phyloP scores from a whole-genome alignment of 2,888 invertebrate species.

The Auanema sp. region DNA sequence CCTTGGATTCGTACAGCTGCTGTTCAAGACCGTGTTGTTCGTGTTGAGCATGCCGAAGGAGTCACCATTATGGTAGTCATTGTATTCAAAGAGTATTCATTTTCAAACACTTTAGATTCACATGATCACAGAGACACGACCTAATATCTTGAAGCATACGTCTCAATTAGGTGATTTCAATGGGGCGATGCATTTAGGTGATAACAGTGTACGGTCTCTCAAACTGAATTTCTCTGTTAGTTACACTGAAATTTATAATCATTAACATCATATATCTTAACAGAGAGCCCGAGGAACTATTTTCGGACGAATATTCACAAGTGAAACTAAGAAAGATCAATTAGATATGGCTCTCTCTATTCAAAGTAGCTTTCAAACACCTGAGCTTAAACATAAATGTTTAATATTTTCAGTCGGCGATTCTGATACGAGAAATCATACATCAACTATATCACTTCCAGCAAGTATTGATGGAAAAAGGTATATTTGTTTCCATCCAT shows the following conservation, averaged over 20 bases:
- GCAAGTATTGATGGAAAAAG: conserved; percentile 37
- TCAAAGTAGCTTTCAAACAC: conserved; percentile 24
- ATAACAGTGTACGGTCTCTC: conserved; percentile 53
- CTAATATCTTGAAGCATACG: conserved; percentile 37
- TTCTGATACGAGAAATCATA: conserved; percentile 11
- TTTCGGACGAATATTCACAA: conserved; percentile 43
- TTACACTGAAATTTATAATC: no score
- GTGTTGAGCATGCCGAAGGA: conserved; percentile 39
- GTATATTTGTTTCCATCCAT: conserved; percentile 56
- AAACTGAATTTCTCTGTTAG: conserved; percentile 51
- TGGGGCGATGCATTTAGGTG: conserved; percentile 53
- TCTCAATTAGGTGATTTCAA: conserved; percentile 48
- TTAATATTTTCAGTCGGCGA: conserved; percentile 16
- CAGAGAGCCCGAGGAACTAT: conserved; percentile 46
- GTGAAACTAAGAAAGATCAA: conserved; percentile 19
- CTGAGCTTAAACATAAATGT: not conserved
- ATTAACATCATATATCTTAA: conserved; percentile 5
- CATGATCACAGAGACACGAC: conserved; percentile 37
- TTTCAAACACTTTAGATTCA: conserved; percentile 29
- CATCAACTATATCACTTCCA: conserved; percentile 33
- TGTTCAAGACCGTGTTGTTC: conserved; percentile 29
- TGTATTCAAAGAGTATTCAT: not conserved
- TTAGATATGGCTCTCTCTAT: conserved; percentile 49
- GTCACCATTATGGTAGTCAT: conserved; percentile 21
- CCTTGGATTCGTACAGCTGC: conserved; percentile 48